Evolutionary conservation across 2,888 invertebrate genomes (phyloP), one percentile per base, ranked within the genome.

Genomic region (Microdon myrmicae): DNA sequence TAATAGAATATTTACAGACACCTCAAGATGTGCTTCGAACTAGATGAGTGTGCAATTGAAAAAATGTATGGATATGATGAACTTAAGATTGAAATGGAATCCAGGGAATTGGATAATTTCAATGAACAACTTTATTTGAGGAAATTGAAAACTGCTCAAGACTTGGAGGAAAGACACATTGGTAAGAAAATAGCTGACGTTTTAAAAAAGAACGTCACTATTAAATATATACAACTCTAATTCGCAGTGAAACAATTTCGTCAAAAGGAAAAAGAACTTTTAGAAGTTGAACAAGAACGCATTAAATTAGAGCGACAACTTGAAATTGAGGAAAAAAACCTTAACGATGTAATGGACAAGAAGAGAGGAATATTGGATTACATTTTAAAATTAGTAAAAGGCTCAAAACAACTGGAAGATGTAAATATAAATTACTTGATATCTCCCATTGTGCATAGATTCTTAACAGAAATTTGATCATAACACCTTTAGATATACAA

Each of bases 151-250:
- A 58, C 19, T n/a, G 58, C 58, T 1, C 45, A 20, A 6, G 53
- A 39, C 32, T 51, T 64, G 58, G 64, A 64, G n/a, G 26, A 34
- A 19, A 39, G 64, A 29, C 22, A 41, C 9, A 51, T 64, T 37
- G 58, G 61, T 56, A 13, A 7, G n/a, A 12, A 1, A 39, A 6
- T 8, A 9, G 22, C 19, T 10, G 3, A 8, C 7, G 7, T 7
- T 5, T 12, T 4, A 17, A 2, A 17, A 31, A 23, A 3, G 2
- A 10, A 6, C 9, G 19, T 12, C 3, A 14, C 35, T 29, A 7
- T 19, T 6, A 25, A 9, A 19, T 9, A 13, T 9, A 10, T 17
- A 4, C 4, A 1, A 3, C 26, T 4, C 1, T 10, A 9, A 26
- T 20, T 28, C 26, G 6, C n/a, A 61, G 60, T 55, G 0, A 47